A percentile compares a stretch with the other conserved stretches of the same genome.
Conservation (phyloP, 1,140 invertebrate species). For the Homalodisca vitripennis region DNA sequence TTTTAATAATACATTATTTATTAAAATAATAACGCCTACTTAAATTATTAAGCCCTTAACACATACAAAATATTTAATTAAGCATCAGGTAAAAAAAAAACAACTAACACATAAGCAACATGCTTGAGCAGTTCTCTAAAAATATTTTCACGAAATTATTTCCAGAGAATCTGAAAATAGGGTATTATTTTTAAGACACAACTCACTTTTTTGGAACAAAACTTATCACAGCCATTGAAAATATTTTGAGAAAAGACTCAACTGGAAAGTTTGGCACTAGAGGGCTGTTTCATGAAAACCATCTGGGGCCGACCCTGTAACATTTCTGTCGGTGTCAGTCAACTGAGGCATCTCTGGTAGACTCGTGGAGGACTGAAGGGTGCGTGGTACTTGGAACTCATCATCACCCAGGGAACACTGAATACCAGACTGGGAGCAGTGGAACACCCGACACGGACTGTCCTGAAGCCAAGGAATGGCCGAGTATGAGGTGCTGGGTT, state of each 20-base stretch:
- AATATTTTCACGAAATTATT: slow-evolving; percentile 14
- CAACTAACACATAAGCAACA: too few species aligned
- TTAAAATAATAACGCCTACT: too few species aligned
- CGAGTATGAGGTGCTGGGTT: background rate
- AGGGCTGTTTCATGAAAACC: slow-evolving; percentile 1
- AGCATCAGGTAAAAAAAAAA: too few species aligned
- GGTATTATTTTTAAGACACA: slow-evolving; percentile 8
- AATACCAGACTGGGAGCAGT: slow-evolving; percentile 12
- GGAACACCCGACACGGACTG: slow-evolving; percentile 36
- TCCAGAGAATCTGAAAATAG: background rate
- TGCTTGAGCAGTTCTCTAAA: slow-evolving; percentile 19
- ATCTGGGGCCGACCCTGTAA: background rate
- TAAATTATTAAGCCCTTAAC: too few species aligned
- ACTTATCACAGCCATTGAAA: slow-evolving; percentile 15
- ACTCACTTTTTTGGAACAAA: slow-evolving; percentile 11
- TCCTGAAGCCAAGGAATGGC: slow-evolving; percentile 9
- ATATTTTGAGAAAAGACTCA: background rate
- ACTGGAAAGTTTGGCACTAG: slow-evolving; percentile 12
- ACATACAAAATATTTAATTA: too few species aligned
- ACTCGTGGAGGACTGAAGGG: slow-evolving; percentile 24
- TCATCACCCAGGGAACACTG: background rate
- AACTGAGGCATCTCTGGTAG: slow-evolving; percentile 22
- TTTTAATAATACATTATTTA: too few species aligned
- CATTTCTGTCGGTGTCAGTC: background rate
- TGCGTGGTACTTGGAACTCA: slow-evolving; percentile 18